A percentile compares a stretch with the other conserved stretches of the same genome.
Evolutionary conservation across 2,888 invertebrate genomes (phyloP).

Genomic region (Phengaris alcon): DNA sequence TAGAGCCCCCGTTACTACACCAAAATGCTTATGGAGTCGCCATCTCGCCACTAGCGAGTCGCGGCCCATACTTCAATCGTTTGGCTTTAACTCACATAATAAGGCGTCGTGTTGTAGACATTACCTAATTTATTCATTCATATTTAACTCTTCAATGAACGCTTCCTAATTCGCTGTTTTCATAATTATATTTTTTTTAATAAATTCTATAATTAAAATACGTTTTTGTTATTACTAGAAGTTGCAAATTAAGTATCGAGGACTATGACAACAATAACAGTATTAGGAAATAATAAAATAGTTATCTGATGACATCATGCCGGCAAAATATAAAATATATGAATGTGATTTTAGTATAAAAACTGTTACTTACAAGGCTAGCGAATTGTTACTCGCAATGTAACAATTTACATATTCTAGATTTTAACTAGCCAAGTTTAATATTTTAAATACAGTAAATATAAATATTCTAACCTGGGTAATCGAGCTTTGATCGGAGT

Average conservation of each 20-base stretch:
- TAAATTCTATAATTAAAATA: not conserved
- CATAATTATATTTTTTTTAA: too few relatives aligned
- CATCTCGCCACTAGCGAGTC: not conserved
- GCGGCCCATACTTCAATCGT: not conserved
- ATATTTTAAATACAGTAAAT: too few relatives aligned
- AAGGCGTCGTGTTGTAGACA: not conserved
- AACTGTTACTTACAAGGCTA: not conserved
- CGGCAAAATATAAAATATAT: not conserved
- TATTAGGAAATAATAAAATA: constrained; percentile 6
- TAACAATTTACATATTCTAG: not conserved
- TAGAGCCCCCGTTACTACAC: constrained; percentile 19
- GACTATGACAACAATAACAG: not conserved
- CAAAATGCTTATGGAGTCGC: not conserved
- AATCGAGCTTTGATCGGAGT: too few relatives aligned
- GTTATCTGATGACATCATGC: not conserved
- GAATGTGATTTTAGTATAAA: not conserved
- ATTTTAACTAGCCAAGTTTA: too few relatives aligned
- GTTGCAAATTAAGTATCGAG: not conserved
- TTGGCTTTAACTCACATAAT: not conserved
- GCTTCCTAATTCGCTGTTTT: too few relatives aligned
- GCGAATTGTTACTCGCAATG: not conserved
- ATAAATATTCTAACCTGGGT: too few relatives aligned
- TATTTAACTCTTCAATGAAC: too few relatives aligned
- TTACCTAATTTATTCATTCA: too few relatives aligned
- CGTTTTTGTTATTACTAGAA: not conserved